phyloP scores from a whole-genome alignment of 2,888 invertebrate genomes.

The Mantis religiosa region DNA sequence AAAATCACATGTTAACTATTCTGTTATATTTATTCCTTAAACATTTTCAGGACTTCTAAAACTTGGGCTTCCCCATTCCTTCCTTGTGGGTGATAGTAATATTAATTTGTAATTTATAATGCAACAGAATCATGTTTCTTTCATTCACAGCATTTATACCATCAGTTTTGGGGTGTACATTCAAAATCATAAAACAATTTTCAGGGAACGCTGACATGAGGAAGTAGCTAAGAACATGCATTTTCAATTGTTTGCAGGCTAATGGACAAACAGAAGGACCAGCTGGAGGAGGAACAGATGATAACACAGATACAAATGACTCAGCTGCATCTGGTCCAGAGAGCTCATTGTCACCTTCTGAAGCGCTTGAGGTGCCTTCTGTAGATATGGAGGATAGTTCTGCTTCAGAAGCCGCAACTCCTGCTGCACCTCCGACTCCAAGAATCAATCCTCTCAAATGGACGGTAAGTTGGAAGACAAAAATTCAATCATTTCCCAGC shows the following conservation, averaged over 20 bases:
- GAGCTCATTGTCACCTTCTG: constrained; percentile 44
- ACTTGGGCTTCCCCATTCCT: no score
- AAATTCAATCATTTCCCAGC: not conserved
- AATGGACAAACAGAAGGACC: constrained; percentile 14
- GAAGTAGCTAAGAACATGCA: not conserved
- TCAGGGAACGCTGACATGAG: not conserved
- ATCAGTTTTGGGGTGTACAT: no score
- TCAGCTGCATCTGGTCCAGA: constrained; percentile 46
- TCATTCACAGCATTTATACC: no score
- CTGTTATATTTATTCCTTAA: no score
- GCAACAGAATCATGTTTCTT: no score
- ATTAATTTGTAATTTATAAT: no score
- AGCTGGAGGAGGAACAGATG: constrained; percentile 35
- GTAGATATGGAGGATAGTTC: constrained; percentile 46
- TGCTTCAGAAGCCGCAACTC: constrained; percentile 33
- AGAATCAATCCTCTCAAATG: constrained; percentile 62
- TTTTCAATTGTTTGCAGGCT: not conserved
- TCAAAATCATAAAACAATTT: no score
- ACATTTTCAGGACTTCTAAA: no score
- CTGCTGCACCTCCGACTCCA: constrained; percentile 42
- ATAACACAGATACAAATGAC: constrained; percentile 45
- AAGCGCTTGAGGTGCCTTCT: constrained; percentile 36
- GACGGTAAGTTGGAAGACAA: constrained; percentile 49
- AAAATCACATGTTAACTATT: no score
- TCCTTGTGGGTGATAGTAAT: no score